A percentile compares a stretch with the other conserved stretches of the same genome.
Conservation (phyloP, 2,797 vertebrate species). For the Spheniscus humboldti region DNA sequence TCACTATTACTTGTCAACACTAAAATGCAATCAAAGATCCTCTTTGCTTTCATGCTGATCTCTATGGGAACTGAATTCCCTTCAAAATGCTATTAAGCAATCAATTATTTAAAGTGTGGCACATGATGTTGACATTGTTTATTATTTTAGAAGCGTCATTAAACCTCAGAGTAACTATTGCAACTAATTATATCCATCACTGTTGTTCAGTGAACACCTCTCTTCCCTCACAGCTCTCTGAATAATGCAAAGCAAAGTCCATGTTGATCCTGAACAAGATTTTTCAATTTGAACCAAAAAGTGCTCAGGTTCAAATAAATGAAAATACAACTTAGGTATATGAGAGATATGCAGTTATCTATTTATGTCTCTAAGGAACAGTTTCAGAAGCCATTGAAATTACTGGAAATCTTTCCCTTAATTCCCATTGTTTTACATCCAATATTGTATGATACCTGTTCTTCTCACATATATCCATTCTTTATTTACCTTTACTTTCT, state of each 20-base stretch:
- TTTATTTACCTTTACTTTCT: neutral
- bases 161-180: neutral
- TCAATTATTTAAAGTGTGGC: conserved; percentile 38
- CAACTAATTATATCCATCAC: neutral
- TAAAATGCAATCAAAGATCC: neutral
- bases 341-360: neutral
- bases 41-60: neutral
- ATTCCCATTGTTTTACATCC: neutral
- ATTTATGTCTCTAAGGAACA: neutral
- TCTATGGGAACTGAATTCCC: neutral
- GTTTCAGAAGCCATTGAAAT: neutral
- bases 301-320: neutral
- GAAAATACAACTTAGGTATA: neutral
- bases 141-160: neutral
- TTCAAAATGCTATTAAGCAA: conserved; percentile 18
- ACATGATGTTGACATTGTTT: neutral
- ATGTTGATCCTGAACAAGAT: neutral
- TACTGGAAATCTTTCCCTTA: neutral
- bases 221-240: neutral
- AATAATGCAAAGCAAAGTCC: neutral
- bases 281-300: neutral
- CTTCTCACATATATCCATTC: neutral
- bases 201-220: neutral
- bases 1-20: neutral
- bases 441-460: neutral